Base-by-base conservation (phyloP, 2,797 vertebrate genomes). In the Toxotes lorentzi region DNA sequence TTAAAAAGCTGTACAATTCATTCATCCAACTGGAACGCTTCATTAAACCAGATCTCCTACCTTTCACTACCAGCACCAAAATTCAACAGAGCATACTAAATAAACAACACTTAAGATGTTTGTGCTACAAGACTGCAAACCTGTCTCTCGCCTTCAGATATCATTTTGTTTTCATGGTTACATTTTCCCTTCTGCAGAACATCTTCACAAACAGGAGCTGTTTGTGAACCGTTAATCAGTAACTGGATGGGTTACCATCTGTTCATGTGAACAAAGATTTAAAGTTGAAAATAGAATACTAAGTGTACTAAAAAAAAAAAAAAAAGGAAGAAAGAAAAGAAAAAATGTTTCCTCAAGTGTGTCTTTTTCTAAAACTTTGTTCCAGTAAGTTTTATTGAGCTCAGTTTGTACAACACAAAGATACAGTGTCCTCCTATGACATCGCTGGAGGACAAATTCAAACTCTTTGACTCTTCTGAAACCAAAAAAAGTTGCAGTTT, bases 381-480 rank as follows among this genome's bases (percentile, higher is more conserved):
- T 76, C 34, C 59, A 24, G 14, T 70, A 35, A 73, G 30, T 76
- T 72, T 61, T n/a, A 78, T 66, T 70, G 53, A 85, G 58, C 12
- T 24, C 69, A 81, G 76, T 88, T 79, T 76, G 41, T 51, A 59
- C n/a, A 60, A 62, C 53, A 76, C 57, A 60, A 51, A 82, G 72
- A 57, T 32, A 8, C 19, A n/a, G 43, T 72, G 65, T 73, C 82
- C 66, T 89, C 70, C 19, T 48, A 7, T 77, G 74, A 76, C 70
- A 75, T 63, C 24, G 59, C 80, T 73, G 76, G 30, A 67, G 84
- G 86, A 77, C 45, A 51, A 68, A 63, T 63, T 58, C 34, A 76
- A 82, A 78, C 73, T 50, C 59, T 67, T 65, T 79, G 69, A 76
- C 86, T 69, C 70, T 66, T 83, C 30, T 30, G 7, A 71, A 82